Evolutionary conservation across 2,113 vertebrate species (phyloP).

Genomic region (Stomatorhinus ivindoensis): DNA sequence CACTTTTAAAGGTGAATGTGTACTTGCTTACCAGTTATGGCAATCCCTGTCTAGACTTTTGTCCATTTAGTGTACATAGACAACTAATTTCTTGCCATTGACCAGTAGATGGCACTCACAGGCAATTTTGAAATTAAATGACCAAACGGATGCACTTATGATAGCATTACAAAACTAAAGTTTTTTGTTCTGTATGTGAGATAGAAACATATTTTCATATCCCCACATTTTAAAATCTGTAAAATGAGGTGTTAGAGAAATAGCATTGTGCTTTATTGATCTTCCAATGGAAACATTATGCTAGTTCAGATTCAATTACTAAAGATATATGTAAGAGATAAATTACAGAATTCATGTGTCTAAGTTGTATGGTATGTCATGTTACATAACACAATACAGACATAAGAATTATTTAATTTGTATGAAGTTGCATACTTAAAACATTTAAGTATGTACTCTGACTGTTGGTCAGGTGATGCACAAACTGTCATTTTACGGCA

Average conservation of each 20-base stretch:
- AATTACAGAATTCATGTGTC: neutral
- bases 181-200: neutral
- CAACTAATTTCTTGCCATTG: neutral
- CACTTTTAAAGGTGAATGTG: too few relatives aligned
- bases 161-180: neutral
- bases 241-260: neutral
- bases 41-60: neutral
- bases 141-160: neutral
- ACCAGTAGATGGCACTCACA: slow-evolving; percentile 52
- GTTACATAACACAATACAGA: neutral
- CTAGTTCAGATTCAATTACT: neutral
- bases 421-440: neutral
- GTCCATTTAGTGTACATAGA: slow-evolving; percentile 13
- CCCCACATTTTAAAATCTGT: neutral
- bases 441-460: neutral
- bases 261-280: neutral
- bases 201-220: neutral
- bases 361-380: neutral
- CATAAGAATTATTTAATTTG: neutral
- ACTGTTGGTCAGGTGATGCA: neutral
- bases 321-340: neutral
- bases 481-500: neutral
- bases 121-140: neutral
- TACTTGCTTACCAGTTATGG: too few relatives aligned
- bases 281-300: neutral